These are phyloP conservation scores for Beris chalybata DNA, from an alignment of 2,888 invertebrate species.

Conservation along the genomic window DNA sequence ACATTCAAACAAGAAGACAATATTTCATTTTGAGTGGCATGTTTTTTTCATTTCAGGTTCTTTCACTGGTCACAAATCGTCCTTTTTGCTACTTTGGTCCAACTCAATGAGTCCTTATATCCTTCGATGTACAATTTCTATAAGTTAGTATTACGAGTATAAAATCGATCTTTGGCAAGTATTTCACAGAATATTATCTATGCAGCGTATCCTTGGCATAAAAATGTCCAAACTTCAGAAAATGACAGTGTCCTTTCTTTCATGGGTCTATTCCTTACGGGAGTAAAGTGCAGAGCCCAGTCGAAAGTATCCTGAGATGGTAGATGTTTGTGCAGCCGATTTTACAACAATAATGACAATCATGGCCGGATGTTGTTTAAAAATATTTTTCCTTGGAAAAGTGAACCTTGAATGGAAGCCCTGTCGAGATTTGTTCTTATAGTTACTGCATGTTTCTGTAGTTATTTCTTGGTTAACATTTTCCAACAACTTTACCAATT, in stretches of 20 bases:
- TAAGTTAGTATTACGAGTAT: too few relatives aligned
- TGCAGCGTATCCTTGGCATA: neutral
- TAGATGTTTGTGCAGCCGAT: too few relatives aligned
- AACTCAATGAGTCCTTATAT: constrained; percentile 5
- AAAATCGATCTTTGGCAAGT: neutral
- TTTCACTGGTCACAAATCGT: neutral
- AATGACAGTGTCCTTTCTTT: too few relatives aligned
- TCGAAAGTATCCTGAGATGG: too few relatives aligned
- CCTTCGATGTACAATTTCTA: neutral
- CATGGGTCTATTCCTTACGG: too few relatives aligned
- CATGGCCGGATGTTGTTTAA: constrained; percentile 38
- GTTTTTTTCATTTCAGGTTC: constrained; percentile 17
- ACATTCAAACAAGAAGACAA: neutral
- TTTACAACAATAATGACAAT: constrained; percentile 33
- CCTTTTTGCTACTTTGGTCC: neutral
- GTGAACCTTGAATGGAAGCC: too few relatives aligned
- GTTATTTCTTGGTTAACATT: too few relatives aligned
- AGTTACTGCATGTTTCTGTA: too few relatives aligned
- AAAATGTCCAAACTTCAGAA: too few relatives aligned
- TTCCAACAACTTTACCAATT: too few relatives aligned
- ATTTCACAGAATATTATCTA: neutral
- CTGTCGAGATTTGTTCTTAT: too few relatives aligned
- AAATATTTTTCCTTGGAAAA: constrained; percentile 5
- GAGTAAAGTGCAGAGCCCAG: too few relatives aligned
- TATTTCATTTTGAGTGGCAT: constrained; percentile 29